phyloP scores from a whole-genome alignment of 2,113 vertebrate species.

The Cairina moschata region DNA sequence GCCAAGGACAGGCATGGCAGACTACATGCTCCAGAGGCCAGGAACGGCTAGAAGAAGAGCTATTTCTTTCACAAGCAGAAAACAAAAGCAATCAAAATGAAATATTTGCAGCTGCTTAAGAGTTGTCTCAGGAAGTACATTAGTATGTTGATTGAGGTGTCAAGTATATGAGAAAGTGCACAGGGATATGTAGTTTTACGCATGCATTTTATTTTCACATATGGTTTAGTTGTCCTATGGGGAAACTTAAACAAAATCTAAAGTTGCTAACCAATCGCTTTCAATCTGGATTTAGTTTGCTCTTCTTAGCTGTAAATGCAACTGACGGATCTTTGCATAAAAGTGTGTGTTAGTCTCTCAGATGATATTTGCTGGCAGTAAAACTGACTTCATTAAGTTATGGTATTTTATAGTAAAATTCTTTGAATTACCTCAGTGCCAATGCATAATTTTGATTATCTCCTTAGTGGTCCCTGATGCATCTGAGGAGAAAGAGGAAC shows the following conservation, averaged over 20 bases:
- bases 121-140: constrained; percentile 13
- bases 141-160: constrained; percentile 46
- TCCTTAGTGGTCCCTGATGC: neutral
- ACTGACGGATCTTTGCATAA: neutral
- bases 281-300: constrained; percentile 2
- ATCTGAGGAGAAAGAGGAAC: neutral
- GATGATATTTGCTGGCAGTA: neutral
- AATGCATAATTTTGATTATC: neutral
- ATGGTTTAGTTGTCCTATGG: neutral
- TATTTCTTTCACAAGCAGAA: neutral
- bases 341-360: neutral
- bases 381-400: neutral
- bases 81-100: constrained; percentile 21
- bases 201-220: constrained; percentile 48
- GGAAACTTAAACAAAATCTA: constrained; percentile 14
- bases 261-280: constrained; percentile 31
- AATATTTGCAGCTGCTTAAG: constrained; percentile 9
- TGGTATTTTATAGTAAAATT: neutral
- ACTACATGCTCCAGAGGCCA: neutral
- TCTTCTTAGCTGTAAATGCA: neutral
- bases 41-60: neutral
- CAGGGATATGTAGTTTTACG: constrained; percentile 6
- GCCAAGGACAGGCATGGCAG: neutral
- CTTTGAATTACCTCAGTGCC: neutral
- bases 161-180: constrained; percentile 37